Evolutionary conservation across 1,140 invertebrate species (phyloP), one percentile per base, ranked within the genome.

Genomic region (Sminthurinus signatus): DNA sequence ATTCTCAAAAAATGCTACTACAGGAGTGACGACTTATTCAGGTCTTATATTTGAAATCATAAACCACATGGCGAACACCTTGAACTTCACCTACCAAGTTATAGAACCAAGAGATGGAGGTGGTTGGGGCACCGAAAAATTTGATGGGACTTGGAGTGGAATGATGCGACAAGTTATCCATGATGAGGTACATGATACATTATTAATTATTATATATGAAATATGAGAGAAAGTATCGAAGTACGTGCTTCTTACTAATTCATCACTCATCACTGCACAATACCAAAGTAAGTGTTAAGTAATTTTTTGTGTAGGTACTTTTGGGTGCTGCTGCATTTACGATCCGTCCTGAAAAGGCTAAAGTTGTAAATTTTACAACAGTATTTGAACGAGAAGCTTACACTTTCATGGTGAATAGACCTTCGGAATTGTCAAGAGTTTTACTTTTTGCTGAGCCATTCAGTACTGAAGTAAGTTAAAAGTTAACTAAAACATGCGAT

Each of bases 391-490:
- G 85, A 1, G 88, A 93, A 73, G 79, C 85, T 0, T 91, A 93
- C 68, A 82, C 85, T 0, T 87, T 92, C 71, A 79, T 93, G 55
- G 82, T 86, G 8, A 82, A 86, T 0, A 83, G 84, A 56, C 90
- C 89, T 1, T 80, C 82, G 66, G 86, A 88, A 73, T 76, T 89
- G 2, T 89, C 86, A 64, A 80, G 89, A 71, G 88, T 86, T 0
- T 80, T 90, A 39, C 76, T 95, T 1, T 96, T 95, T 73, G 83
- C 91, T 36, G 84, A 88, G 4, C 92, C 92, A 1, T 96, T 91
- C 74, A 87, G 87, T 2, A 77, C 79, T 32, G 84, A 86, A 75
- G 87, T 89, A 31, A 54, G 51, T 28, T 27, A 8, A 31, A 17
- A 28, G 4, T 58, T 21, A 14, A 19, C 2, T 17, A 25, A 27